phyloP scores from a whole-genome alignment of 37 sponge, comb jelly and placozoan genomes.

The Oscarella lobularis region DNA sequence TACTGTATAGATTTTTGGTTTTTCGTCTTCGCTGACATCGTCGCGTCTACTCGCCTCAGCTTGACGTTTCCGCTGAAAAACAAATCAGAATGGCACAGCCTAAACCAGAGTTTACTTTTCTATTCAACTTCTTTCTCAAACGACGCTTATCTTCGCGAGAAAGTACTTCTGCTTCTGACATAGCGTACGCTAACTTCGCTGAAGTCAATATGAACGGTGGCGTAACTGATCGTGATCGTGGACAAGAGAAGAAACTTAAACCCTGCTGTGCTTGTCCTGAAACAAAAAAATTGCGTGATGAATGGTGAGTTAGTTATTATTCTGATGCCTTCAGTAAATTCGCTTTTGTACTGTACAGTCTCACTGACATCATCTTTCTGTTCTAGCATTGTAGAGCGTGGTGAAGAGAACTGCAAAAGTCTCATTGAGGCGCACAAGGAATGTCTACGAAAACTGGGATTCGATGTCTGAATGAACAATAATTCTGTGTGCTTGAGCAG shows the following conservation, averaged over 20 bases:
- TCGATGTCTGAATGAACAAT: slow-evolving; percentile 76
- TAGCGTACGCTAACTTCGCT: background rate
- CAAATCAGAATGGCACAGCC: background rate
- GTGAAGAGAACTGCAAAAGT: slow-evolving; percentile 72
- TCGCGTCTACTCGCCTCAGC: background rate
- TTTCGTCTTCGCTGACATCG: background rate
- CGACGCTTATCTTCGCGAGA: background rate
- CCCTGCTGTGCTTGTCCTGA: slow-evolving; percentile 98
- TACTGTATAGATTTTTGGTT: background rate
- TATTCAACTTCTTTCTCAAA: background rate
- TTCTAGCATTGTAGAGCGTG: slow-evolving; percentile 50
- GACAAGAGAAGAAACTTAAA: slow-evolving; percentile 49
- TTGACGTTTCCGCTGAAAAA: background rate
- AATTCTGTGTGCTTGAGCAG: too few relatives aligned
- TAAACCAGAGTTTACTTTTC: background rate
- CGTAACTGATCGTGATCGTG: background rate
- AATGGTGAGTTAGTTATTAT: slow-evolving; percentile 22
- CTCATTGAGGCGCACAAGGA: slow-evolving; percentile 86
- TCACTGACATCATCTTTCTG: background rate
- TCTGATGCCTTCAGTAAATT: background rate
- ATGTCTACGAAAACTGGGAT: slow-evolving; percentile 77
- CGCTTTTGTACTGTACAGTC: background rate
- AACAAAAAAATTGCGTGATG: slow-evolving; percentile 72
- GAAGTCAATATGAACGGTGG: background rate
- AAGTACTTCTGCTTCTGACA: background rate